Conservation (phyloP, 1,140 invertebrate genomes). For the Drosophila sp. region DNA sequence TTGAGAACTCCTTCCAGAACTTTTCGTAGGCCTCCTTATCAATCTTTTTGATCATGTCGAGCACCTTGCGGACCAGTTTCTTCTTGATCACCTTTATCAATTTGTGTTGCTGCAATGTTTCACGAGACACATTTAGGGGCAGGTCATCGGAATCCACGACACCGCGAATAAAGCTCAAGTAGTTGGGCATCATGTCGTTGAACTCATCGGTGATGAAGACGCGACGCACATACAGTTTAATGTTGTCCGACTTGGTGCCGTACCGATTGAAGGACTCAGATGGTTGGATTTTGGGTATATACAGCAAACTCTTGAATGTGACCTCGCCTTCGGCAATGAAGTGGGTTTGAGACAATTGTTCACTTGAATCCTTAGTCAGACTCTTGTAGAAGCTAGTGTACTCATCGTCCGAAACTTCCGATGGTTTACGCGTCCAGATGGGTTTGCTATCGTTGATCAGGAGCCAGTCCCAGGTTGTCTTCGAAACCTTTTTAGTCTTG, state of each 20-base stretch:
- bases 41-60: constrained; percentile 99
- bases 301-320: constrained; percentile 98
- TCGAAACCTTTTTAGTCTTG: constrained; percentile 97
- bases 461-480: constrained; percentile 99
- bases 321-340: constrained; percentile 99
- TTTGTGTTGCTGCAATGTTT: constrained; percentile 99
- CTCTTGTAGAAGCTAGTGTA: constrained; percentile 98
- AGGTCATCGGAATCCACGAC: constrained; percentile 99
- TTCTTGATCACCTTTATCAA: constrained; percentile 99
- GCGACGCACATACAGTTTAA: constrained; percentile 97
- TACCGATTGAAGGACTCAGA: constrained; percentile 97
- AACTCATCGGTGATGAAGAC: constrained; percentile 99
- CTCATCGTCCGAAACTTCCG: constrained; percentile 93
- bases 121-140: constrained; percentile 98
- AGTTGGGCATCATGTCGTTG: constrained; percentile 99
- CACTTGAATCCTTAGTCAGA: constrained; percentile 94
- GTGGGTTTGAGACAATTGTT: constrained; percentile 95
- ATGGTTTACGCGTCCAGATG: constrained; percentile 97
- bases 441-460: constrained; percentile 98
- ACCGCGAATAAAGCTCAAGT: constrained; percentile 96
- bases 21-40: constrained; percentile 94
- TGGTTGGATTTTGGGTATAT: constrained; percentile 94
- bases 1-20: constrained; percentile 99
- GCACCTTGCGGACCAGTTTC: constrained; percentile 97
- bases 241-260: constrained; percentile 96